phyloP scores from a whole-genome alignment of 2,888 invertebrate species.

The Phengaris alcon region DNA sequence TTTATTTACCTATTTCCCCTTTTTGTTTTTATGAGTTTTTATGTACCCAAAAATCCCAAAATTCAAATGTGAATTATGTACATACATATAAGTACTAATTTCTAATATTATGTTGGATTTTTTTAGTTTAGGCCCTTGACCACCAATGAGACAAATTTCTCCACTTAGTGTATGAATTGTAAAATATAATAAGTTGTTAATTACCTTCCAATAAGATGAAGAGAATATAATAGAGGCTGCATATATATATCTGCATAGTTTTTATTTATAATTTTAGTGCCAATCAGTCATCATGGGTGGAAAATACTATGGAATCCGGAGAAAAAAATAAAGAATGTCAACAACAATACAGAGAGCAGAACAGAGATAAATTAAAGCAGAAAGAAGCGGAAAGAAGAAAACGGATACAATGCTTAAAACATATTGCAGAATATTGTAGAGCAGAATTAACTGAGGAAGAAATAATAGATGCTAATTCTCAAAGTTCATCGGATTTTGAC shows the following conservation, averaged over 20 bases:
- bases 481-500: constrained; percentile 6
- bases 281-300: not conserved
- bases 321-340: constrained; percentile 2
- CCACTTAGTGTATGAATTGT: no score
- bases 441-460: not conserved
- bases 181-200: no score
- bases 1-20: no score
- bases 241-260: not conserved
- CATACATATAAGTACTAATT: no score
- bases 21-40: not conserved
- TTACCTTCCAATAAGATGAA: no score
- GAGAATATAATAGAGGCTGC: not conserved
- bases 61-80: no score
- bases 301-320: not conserved
- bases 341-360: not conserved
- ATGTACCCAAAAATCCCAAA: no score
- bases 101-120: no score
- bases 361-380: not conserved
- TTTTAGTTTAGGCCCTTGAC: no score
- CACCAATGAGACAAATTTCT: no score
- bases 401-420: constrained; percentile 9
- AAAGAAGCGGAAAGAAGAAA: not conserved
- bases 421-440: constrained; percentile 13
- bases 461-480: not conserved
- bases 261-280: not conserved